A percentile compares a stretch with the other conserved stretches of the same genome.
These are phyloP conservation scores for Harpalus rufipes DNA, from an alignment of 2,888 invertebrate species.

Conservation along the genomic window DNA sequence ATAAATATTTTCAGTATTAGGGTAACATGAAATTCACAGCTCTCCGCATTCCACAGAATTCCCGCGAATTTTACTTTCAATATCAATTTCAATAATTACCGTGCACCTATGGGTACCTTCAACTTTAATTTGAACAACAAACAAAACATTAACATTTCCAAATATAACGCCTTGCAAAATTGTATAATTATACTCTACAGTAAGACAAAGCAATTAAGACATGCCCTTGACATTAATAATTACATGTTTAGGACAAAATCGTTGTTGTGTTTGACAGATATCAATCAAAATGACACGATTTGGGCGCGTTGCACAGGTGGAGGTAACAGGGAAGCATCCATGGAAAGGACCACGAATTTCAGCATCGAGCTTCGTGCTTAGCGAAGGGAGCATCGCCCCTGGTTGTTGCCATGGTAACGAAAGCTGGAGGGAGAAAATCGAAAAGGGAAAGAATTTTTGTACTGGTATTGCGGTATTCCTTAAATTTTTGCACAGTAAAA, in stretches of 20 bases:
- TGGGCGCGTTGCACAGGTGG: conserved; percentile 40
- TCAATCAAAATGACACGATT: conserved; percentile 41
- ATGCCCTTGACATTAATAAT: conserved; percentile 58
- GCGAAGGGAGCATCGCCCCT: background rate
- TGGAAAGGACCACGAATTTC: background rate
- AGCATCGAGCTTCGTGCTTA: too few relatives aligned
- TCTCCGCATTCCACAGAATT: background rate
- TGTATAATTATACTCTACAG: conserved; percentile 10
- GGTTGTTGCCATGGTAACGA: conserved; percentile 32
- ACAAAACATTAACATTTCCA: conserved; percentile 36
- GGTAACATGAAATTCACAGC: background rate
- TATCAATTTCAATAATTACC: conserved; percentile 13
- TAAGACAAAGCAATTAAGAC: conserved; percentile 50
- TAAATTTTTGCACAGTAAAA: background rate
- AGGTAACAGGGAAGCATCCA: conserved; percentile 23
- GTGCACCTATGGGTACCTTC: background rate
- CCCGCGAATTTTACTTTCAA: background rate
- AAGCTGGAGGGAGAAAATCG: conserved; percentile 4
- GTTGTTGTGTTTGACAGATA: conserved; percentile 39
- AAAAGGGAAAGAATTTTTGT: background rate
- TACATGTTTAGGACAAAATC: background rate
- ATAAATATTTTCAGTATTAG: conserved; percentile 33
- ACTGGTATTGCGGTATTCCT: background rate
- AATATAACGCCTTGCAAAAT: conserved; percentile 14
- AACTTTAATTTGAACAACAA: conserved; percentile 36